phyloP scores from a whole-genome alignment of 2,797 vertebrate species.

The Lutjanus argentimaculatus region DNA sequence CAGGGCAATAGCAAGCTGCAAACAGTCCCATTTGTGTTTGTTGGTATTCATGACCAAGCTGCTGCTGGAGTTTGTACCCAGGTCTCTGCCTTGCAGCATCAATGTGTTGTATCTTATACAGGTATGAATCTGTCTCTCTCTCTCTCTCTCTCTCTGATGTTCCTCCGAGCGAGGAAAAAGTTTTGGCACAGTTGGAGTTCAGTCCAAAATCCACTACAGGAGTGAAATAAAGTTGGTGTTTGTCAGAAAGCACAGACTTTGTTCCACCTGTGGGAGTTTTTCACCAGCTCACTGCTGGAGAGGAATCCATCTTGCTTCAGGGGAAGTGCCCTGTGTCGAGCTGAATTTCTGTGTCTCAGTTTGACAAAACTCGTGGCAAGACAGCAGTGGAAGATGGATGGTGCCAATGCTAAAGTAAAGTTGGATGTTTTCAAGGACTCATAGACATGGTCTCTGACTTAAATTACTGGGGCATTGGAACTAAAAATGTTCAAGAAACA shows the following conservation, averaged over 20 bases:
- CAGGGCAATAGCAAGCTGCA: neutral
- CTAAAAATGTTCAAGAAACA: too few relatives aligned
- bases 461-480: neutral
- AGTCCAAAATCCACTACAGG: conserved; percentile 27
- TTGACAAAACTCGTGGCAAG: conserved; percentile 8
- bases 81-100: neutral
- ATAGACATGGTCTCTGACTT: neutral
- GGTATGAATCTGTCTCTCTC: neutral
- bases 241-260: conserved; percentile 50
- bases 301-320: conserved; percentile 52
- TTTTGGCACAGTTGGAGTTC: conserved; percentile 34
- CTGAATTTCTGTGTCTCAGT: neutral
- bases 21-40: conserved; percentile 15
- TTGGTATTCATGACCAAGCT: conserved; percentile 8
- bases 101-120: conserved; percentile 4
- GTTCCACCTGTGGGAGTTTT: conserved; percentile 51
- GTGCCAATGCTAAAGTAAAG: conserved; percentile 6
- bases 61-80: neutral
- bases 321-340: conserved; percentile 14
- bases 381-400: conserved; percentile 24
- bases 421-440: conserved; percentile 19
- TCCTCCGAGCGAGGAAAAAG: neutral
- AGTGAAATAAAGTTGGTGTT: conserved; percentile 57
- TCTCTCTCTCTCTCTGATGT: neutral
- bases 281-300: conserved; percentile 27